phyloP scores from a whole-genome alignment of 30 jellyfish, hydroid and myxozoan species.

The Mastigias papua region DNA sequence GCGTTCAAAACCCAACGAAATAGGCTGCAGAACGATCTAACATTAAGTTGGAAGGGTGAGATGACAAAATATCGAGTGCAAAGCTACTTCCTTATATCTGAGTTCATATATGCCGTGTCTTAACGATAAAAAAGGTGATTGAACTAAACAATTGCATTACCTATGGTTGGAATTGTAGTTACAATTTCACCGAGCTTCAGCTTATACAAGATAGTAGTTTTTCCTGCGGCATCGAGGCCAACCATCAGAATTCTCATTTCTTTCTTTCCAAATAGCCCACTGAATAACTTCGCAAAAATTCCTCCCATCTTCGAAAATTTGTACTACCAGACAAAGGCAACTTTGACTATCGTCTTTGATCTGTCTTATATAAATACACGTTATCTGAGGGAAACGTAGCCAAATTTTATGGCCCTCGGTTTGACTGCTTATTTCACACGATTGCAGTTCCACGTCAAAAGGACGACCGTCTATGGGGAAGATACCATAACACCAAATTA shows the following conservation, averaged over 20 bases:
- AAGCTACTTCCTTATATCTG: neutral
- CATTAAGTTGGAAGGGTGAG: neutral
- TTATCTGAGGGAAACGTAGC: neutral
- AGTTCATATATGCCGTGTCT: neutral
- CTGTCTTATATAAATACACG: neutral
- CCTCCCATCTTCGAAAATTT: slow-evolving; percentile 58
- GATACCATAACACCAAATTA: slow-evolving; percentile 32
- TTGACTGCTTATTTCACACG: slow-evolving; percentile 62
- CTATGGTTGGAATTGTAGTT: slow-evolving; percentile 41
- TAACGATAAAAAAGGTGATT: too few species aligned
- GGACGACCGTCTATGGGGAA: slow-evolving; percentile 49
- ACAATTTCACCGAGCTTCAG: slow-evolving; percentile 53
- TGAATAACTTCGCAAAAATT: slow-evolving; percentile 51
- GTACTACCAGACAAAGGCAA: neutral
- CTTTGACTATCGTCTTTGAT: neutral
- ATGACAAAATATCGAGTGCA: neutral
- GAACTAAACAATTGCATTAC: too few species aligned
- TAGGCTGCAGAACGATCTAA: neutral
- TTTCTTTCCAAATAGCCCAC: slow-evolving; percentile 92
- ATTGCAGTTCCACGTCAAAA: slow-evolving; percentile 75
- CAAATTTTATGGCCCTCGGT: neutral
- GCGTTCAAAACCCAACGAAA: too few species aligned
- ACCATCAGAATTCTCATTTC: slow-evolving; percentile 98
- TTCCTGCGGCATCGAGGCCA: slow-evolving; percentile 99
- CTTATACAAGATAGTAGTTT: slow-evolving; percentile 97